phyloP scores from a whole-genome alignment of 2,113 vertebrate species.

The Melanerpes formicivorus region DNA sequence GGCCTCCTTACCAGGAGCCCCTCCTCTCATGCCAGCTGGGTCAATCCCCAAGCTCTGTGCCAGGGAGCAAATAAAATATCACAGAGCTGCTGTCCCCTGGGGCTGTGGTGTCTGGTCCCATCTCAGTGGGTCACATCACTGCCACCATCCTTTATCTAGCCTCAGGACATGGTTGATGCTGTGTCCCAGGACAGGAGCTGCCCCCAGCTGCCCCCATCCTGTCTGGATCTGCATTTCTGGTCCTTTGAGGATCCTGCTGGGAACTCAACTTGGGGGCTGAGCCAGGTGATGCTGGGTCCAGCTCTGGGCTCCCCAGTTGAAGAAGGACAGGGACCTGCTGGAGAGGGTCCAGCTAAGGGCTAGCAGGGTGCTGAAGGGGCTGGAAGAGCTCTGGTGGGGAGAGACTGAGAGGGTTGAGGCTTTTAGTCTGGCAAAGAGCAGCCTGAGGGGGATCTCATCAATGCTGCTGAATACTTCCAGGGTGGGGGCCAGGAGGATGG shows the following conservation, averaged over 20 bases:
- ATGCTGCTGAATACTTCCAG: too few species aligned
- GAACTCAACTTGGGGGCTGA: accelerated
- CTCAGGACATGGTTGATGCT: accelerated
- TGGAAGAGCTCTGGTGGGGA: too few species aligned
- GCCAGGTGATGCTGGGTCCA: not conserved
- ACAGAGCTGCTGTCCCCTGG: not conserved
- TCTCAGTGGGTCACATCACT: accelerated
- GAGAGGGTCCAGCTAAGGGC: too few species aligned
- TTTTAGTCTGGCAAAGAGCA: too few species aligned
- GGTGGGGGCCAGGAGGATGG: too few species aligned
- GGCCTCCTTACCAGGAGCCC: too few species aligned
- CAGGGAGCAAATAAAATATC: not conserved
- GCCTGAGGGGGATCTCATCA: too few species aligned
- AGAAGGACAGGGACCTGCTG: too few species aligned
- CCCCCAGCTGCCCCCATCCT: not conserved
- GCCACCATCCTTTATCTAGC: accelerated
- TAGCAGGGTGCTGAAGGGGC: too few species aligned
- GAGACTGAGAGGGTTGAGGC: too few species aligned
- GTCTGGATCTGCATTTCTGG: not conserved
- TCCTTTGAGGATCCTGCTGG: not conserved
- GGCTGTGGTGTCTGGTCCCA: not conserved
- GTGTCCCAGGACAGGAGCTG: not conserved
- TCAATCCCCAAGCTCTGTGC: not conserved
- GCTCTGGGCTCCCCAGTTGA: too few species aligned
- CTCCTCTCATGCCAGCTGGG: not conserved